Evolutionary conservation across 2,113 vertebrate genomes (phyloP), one percentile per base, ranked within the genome.

Genomic region (Aegithalos caudatus): DNA sequence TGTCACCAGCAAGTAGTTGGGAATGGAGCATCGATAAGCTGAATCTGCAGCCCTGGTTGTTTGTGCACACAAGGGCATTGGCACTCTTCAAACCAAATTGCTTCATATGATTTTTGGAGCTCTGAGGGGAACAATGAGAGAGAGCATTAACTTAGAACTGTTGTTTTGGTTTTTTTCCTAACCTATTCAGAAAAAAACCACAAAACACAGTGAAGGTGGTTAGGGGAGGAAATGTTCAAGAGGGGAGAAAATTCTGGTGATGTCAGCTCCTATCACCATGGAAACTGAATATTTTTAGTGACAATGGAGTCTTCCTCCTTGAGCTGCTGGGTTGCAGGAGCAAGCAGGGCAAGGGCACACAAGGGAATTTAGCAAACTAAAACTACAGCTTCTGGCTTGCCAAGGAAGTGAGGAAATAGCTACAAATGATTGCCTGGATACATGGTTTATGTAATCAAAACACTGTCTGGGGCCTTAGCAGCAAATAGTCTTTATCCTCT

Each of bases 231-330:
- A 86, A 8, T 22, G 35, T 67, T 37, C 0, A 2, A 93, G 84
- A 77, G 76, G 61, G 81, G 89, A 93, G 70, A 97, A 97, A 96
- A 77, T 95, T 97, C 85, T 96, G 90, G 88, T 96, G 95, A 97
- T 96, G 94, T 95, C 96, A 96, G 79, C 92, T 97, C 62, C 88
- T 87, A 95, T 96, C 2, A 0, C 95, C 87, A 97, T 97, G 93
- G 96, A 86, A 97, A 97, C 97, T 0, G 69, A 95, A 58, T 89
- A 96, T 95, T 97, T 97, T 97, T 97, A 97, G 96, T 94, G 96
- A 94, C 93, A 97, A 90, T 62, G 65, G 94, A 95, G 96, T 95
- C 96, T 95, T 97, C 96, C 88, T 97, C 95, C 87, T 88, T 84
- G 81, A 95, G 95, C 84, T 95, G 86, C 93, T 94, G 89, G 81